Percentiles rank a stretch among this genome's conserved stretches.
phyloP scores from a whole-genome alignment of 2,113 vertebrate species.

The Odontesthes bonariensis region DNA sequence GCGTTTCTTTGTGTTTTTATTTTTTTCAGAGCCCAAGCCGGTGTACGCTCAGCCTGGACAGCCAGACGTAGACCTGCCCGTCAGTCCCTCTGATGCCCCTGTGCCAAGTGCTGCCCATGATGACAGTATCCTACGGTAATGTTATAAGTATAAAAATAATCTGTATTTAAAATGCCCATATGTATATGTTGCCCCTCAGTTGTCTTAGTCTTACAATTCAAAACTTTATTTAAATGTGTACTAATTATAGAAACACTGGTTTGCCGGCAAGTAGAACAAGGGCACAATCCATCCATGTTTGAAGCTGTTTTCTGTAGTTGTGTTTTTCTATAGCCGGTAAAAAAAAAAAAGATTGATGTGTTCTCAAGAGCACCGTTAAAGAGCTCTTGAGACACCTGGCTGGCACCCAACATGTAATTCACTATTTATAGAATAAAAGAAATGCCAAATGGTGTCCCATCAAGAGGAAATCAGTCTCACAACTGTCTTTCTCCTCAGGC shows the following conservation, averaged over 20 bases:
- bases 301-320: not conserved
- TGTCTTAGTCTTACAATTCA: no score
- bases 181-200: no score
- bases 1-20: slow-evolving; percentile 26
- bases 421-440: not conserved
- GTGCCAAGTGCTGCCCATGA: slow-evolving; percentile 93
- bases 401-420: slow-evolving; percentile 6
- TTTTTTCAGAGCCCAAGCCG: slow-evolving; percentile 92
- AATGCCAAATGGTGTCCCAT: slow-evolving; percentile 12
- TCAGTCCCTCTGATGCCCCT: slow-evolving; percentile 95
- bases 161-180: no score
- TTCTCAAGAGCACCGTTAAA: not conserved
- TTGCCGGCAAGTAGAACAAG: not conserved
- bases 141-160: not conserved
- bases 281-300: not conserved
- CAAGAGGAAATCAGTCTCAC: slow-evolving; percentile 19
- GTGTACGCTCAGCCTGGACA: slow-evolving; percentile 97
- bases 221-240: no score
- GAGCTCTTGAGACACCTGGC: slow-evolving; percentile 3
- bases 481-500: slow-evolving; percentile 81
- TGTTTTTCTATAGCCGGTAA: slow-evolving; percentile 1
- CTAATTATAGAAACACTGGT: not conserved
- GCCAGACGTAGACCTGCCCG: slow-evolving; percentile 97
- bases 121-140: slow-evolving; percentile 94
- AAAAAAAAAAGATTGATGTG: not conserved